Evolutionary conservation across 2,797 vertebrate species (phyloP), one percentile per base, ranked within the genome.

Genomic region (Silurus aristotelis): DNA sequence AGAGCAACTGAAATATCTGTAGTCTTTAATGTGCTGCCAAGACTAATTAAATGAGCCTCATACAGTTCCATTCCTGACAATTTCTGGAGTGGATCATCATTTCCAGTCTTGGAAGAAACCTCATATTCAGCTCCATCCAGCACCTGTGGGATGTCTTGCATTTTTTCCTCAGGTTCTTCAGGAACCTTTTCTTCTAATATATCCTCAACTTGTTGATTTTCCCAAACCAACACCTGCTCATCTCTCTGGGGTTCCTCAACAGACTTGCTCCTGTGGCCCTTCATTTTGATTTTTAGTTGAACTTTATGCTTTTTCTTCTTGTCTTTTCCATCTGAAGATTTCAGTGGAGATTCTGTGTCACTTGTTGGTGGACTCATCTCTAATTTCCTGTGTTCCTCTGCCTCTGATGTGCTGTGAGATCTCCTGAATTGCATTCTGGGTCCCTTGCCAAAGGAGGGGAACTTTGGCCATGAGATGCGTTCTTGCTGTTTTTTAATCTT

Each of bases 361-460:
- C 97, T 97, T 90, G 96, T 96, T 1, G 95, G 94, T 25, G 96
- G 96, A n/a, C 96, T 98, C 19, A 96, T 87, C 67, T 96, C 96
- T 3, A 94, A 92, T 55, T 92, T 89, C 38, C 92, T 93, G 83
- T 95, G 94, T 82, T 98, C 97, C 3, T 95, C 95, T 19, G 98
- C 97, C 91, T 99, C 98, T 1, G 98, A 98, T n/a, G 97, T 97
- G 89, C 98, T 99, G 79, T 95, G 97, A 87, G 98, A 99, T 86
- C 98, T 96, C 83, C 94, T 95, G 67, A 97, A 98, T 8, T 93
- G 94, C 0, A 94, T 64, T 84, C 94, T 95, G 20, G 90, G 93
- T 84, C 95, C 96, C 90, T 92, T 96, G 88, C 93, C 95, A 17
- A 98, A 94, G 15, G 96, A 93, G 7, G 97, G 96, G 89, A 99